Evolutionary conservation across 2,888 invertebrate species (phyloP), one percentile per base, ranked within the genome.

Genomic region (Rhingia rostrata): DNA sequence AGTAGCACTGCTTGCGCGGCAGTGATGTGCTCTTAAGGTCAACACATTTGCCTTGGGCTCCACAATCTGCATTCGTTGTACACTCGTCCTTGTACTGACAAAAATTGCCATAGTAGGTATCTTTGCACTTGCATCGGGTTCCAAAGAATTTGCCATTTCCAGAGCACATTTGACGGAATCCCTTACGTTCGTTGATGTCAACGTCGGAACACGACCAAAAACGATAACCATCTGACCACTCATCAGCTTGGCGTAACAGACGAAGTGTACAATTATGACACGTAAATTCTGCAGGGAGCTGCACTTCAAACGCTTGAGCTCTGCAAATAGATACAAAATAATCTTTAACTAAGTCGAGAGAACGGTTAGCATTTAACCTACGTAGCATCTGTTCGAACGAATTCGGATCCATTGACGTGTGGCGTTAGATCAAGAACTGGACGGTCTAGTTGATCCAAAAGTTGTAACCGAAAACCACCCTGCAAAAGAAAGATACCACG

Each of bases 131-230:
- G 89, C 97, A 97, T 39, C 95, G 94, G 4, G 95, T 95, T 43
- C 95, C 92, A 88, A 95, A 94, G 92, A 94, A 95, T 91, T 94
- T 94, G 4, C 98, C 98, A 89, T 96, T 95, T 2, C 95, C 95
- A 61, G 95, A 96, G 90, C 98, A 98, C 1, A 94, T 94, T 91
- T 97, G 97, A 86, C 95, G 94, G 92, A 95, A 97, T 49, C 94
- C 93, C 90, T 95, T 95, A 63, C 94, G 96, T 94, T 87, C 90
- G 85, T 94, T 92, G 80, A 98, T 96, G 89, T 98, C 97, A 69
- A 99, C 96, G 91, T 99, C 98, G 3, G 98, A 96, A 90, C 99
- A 99, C 0, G 97, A 97, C 97, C 97, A 98, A 93, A 99, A 98
- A 85, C 95, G 93, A 92, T 98, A 98, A 88, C 93, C 94, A 70